Conservation (phyloP, 2,888 invertebrate species). For the Ennomos fuscantarius region DNA sequence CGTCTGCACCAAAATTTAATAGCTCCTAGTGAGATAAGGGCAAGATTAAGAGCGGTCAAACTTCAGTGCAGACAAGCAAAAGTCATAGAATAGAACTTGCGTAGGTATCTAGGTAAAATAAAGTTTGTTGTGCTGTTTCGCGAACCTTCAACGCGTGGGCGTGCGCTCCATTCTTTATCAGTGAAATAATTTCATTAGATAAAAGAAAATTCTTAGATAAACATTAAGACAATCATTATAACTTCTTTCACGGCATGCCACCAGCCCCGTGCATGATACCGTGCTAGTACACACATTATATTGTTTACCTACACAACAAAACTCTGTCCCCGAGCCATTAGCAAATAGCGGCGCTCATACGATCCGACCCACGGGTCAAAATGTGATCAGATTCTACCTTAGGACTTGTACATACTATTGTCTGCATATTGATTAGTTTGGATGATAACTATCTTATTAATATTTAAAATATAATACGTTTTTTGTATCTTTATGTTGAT, state of each 20-base stretch:
- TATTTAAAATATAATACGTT: too few species aligned
- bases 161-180: conserved; percentile 2
- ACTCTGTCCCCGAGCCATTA: conserved; percentile 35
- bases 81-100: too few species aligned
- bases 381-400: conserved; percentile 29
- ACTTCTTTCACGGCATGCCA: neutral
- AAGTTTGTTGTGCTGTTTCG: neutral
- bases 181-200: neutral
- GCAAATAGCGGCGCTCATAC: conserved; percentile 28
- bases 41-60: too few species aligned
- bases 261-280: neutral
- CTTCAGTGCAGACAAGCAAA: too few species aligned
- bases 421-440: too few species aligned
- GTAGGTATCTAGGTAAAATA: too few species aligned
- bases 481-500: too few species aligned
- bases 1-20: too few species aligned
- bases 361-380: conserved; percentile 32
- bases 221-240: neutral
- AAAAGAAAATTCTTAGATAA: conserved; percentile 3
- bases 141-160: neutral
- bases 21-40: too few species aligned
- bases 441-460: too few species aligned
- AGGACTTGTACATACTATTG: too few species aligned
- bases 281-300: too few species aligned
- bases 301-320: conserved; percentile 25